These are phyloP conservation scores for Cheilosia pagana DNA, from an alignment of 2,888 invertebrate genomes.

Conservation along the genomic window DNA sequence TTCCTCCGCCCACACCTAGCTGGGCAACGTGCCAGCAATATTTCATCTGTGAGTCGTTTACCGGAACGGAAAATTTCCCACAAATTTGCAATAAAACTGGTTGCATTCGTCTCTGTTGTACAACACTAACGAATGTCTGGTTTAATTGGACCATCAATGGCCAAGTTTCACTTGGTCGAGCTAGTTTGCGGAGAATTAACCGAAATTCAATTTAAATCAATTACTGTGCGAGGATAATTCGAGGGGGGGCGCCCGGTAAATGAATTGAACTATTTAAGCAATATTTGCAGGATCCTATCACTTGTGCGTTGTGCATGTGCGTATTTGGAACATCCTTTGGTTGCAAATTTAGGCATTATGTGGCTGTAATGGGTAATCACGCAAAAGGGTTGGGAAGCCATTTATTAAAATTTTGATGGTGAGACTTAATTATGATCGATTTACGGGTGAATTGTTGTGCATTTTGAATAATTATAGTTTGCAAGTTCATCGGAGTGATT, in stretches of 20 bases:
- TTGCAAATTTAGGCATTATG: no score
- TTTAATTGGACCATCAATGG: slow-evolving; percentile 53
- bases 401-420: no score
- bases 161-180: slow-evolving; percentile 21
- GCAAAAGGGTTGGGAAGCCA: no score
- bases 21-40: slow-evolving; percentile 48
- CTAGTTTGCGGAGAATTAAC: slow-evolving; percentile 22
- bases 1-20: slow-evolving; percentile 26
- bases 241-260: not conserved
- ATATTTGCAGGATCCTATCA: not conserved
- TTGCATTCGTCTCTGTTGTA: slow-evolving; percentile 42
- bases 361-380: no score
- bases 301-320: no score
- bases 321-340: no score
- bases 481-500: no score
- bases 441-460: no score
- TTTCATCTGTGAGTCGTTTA: slow-evolving; percentile 36
- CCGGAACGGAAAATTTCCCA: slow-evolving; percentile 36
- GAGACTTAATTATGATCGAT: no score
- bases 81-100: slow-evolving; percentile 52
- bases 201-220: slow-evolving; percentile 44
- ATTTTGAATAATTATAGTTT: no score
- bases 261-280: not conserved
- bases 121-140: slow-evolving; percentile 28
- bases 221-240: slow-evolving; percentile 2